Evolutionary conservation across 2,888 invertebrate genomes (phyloP).

Genomic region (Dasysyrphus albostriatus): DNA sequence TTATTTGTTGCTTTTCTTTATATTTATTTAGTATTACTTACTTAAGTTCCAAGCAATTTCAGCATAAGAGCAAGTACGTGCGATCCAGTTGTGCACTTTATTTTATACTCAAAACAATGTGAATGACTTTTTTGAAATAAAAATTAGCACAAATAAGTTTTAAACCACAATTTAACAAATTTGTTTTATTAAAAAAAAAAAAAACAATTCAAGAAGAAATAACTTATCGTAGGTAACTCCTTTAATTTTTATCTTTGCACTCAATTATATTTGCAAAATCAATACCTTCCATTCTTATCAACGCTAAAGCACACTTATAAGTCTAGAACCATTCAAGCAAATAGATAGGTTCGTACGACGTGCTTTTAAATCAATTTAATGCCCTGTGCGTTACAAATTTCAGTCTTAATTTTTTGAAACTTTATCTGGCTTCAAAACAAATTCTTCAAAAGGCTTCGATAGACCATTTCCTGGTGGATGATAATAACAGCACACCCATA

Average conservation of each 20-base stretch:
- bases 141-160: too few species aligned
- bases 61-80: too few species aligned
- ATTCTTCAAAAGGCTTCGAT: slow-evolving; percentile 45
- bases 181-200: too few species aligned
- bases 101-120: too few species aligned
- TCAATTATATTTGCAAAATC: background rate
- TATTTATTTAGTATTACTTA: too few species aligned
- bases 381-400: background rate
- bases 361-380: background rate
- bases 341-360: background rate
- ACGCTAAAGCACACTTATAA: background rate
- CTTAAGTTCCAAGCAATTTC: too few species aligned
- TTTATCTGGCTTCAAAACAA: slow-evolving; percentile 80
- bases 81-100: too few species aligned
- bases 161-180: too few species aligned
- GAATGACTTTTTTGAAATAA: too few species aligned
- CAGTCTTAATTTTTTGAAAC: background rate
- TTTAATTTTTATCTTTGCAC: background rate
- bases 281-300: background rate
- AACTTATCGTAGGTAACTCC: too few species aligned
- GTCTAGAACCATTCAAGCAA: background rate
- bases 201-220: too few species aligned
- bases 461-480: slow-evolving; percentile 74
- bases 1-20: too few species aligned
- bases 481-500: slow-evolving; percentile 76